phyloP scores from a whole-genome alignment of 2,113 vertebrate species.

The Gymnogyps californianus region DNA sequence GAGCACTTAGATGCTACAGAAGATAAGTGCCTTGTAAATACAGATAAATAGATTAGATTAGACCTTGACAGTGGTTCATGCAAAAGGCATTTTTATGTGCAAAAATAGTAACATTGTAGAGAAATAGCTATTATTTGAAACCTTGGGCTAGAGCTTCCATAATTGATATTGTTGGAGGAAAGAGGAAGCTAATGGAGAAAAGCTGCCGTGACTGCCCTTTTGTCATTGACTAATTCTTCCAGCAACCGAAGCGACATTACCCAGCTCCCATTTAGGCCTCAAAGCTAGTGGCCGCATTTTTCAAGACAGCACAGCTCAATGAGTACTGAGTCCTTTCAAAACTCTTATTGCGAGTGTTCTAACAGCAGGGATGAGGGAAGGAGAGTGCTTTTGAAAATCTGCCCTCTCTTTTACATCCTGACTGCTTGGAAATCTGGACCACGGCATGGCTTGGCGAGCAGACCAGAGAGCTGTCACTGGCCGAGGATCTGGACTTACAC shows the following conservation, averaged over 20 bases:
- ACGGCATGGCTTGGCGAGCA: rapidly evolving
- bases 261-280: conserved; percentile 13
- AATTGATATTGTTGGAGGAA: conserved; percentile 56
- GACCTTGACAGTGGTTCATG: conserved; percentile 59
- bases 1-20: conserved; percentile 29
- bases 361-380: not conserved
- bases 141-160: conserved; percentile 42
- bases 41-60: conserved; percentile 59
- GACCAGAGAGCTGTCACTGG: not conserved
- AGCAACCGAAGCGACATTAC: not conserved
- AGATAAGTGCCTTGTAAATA: conserved; percentile 62
- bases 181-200: conserved; percentile 49
- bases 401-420: not conserved
- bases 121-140: conserved; percentile 54
- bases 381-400: not conserved
- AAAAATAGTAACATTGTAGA: conserved; percentile 51
- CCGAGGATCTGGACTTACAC: not conserved
- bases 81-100: conserved; percentile 55
- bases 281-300: not conserved
- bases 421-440: not conserved
- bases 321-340: not conserved
- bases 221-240: conserved; percentile 56
- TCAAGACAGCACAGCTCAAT: not conserved
- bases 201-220: conserved; percentile 34
- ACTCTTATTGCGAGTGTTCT: not conserved